phyloP scores from a whole-genome alignment of 2,797 vertebrate species.

The Sardinella longiceps region DNA sequence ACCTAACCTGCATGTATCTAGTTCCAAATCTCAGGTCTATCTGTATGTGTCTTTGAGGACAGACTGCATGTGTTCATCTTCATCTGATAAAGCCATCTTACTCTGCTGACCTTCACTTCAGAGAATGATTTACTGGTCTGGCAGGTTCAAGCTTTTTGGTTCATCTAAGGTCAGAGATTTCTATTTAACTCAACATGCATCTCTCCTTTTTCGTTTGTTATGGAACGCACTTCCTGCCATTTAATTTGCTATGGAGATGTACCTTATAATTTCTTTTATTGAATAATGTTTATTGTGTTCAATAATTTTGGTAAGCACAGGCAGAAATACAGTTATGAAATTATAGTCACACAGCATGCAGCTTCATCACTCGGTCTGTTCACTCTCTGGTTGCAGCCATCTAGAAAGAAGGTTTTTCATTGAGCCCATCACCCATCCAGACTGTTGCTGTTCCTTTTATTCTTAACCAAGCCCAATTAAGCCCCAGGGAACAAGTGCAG shows the following conservation, averaged over 20 bases:
- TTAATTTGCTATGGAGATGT: no score
- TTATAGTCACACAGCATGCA: background rate
- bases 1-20: no score
- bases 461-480: conserved; percentile 47
- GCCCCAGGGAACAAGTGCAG: conserved; percentile 28
- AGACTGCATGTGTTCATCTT: no score
- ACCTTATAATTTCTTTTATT: no score
- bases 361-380: no score
- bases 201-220: no score
- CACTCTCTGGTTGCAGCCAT: background rate
- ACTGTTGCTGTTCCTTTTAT: conserved; percentile 64
- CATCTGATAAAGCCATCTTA: background rate
- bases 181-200: background rate
- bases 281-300: background rate
- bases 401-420: background rate
- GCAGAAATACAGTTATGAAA: background rate
- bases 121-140: background rate
- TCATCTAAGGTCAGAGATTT: background rate
- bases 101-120: background rate
- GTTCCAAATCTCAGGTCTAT: conserved; percentile 69
- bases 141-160: conserved; percentile 2
- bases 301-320: background rate
- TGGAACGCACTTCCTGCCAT: no score
- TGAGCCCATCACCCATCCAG: background rate
- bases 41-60: no score